Base-by-base conservation (phyloP, 2,113 vertebrate genomes). In the Hypomesus transpacificus region DNA sequence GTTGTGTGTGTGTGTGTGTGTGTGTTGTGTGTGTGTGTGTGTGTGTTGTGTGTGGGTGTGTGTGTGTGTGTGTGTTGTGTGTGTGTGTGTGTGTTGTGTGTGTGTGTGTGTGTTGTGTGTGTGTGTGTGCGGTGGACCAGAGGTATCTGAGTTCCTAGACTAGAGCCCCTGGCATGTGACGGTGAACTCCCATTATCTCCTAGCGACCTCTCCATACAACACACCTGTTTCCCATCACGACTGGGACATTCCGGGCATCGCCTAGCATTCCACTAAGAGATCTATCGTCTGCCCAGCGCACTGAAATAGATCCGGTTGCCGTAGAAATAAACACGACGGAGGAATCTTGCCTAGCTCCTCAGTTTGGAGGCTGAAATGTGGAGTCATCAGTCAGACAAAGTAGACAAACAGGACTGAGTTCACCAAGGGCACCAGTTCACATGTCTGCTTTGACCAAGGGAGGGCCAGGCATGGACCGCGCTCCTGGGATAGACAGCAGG, bases 201-300 rank as follows among this genome's bases (percentile, higher is more conserved):
- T 70, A 70, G 63, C 58, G 39, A 71, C 72, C 75, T 60, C 8
- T 54, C 75, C 74, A 73, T 78, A 64, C 31, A 62, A 78, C 83
- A 88, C 88, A 88, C 81, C 82, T 86, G 87, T 85, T 89, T 89
- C 79, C 80, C 63, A 88, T 89, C 83, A 87, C 18, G 52, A 66
- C 59, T 34, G 3, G 70, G 67, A 83, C 84, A 85, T 82, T 89
- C 86, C 86, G 80, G 77, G 69, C 80, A 74, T 82, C 77, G 66
- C 74, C 77, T 68, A 53, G 76, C 75, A 83, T 81, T 84, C 79
- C 82, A 69, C 62, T 34, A 52, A 84, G 81, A 77, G 60, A 82
- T 76, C 71, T 59, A 79, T 75, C 76, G 28, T 68, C 71, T 60
- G 66, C 58, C 4, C 24, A 75, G 68, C 18, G 53, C 39, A 26